Conservation (phyloP, 2,888 invertebrate genomes). For the Sarcophaga variegata region DNA sequence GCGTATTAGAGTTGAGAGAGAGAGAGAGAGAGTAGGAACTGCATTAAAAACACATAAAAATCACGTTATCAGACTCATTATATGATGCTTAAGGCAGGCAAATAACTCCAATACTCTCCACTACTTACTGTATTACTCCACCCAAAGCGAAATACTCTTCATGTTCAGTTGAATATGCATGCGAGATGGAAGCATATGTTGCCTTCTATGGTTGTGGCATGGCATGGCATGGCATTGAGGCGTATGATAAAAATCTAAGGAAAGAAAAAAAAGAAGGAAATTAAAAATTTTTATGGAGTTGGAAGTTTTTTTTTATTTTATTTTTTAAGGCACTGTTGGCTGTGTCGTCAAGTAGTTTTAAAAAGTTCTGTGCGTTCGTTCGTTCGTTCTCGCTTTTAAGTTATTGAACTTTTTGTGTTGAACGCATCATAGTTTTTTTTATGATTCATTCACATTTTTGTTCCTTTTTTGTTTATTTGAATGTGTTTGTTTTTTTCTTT, state of each 20-base stretch:
- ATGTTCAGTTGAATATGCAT: background rate
- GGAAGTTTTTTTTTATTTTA: background rate
- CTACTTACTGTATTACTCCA: background rate
- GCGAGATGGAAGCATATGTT: background rate
- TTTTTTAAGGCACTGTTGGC: background rate
- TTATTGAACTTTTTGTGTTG: conserved; percentile 20
- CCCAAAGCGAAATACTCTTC: background rate
- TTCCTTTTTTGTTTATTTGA: too few species aligned
- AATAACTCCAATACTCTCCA: background rate
- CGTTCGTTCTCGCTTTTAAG: background rate
- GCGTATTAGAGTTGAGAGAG: too few species aligned
- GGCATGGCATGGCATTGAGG: background rate
- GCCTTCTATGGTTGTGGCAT: background rate
- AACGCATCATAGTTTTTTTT: background rate
- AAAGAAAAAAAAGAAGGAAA: background rate
- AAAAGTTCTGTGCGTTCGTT: too few species aligned
- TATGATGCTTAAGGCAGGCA: conserved; percentile 28
- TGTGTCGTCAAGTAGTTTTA: background rate
- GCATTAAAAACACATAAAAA: conserved; percentile 36
- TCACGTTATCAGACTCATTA: conserved; percentile 44
- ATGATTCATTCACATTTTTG: background rate
- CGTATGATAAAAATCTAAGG: conserved; percentile 15
- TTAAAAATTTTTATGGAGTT: conserved; percentile 1
- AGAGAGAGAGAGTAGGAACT: background rate
- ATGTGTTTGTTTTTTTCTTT: too few species aligned